Evolutionary conservation across 1,140 invertebrate genomes (phyloP), one percentile per base, ranked within the genome.

Genomic region (Bemisia tabaci): DNA sequence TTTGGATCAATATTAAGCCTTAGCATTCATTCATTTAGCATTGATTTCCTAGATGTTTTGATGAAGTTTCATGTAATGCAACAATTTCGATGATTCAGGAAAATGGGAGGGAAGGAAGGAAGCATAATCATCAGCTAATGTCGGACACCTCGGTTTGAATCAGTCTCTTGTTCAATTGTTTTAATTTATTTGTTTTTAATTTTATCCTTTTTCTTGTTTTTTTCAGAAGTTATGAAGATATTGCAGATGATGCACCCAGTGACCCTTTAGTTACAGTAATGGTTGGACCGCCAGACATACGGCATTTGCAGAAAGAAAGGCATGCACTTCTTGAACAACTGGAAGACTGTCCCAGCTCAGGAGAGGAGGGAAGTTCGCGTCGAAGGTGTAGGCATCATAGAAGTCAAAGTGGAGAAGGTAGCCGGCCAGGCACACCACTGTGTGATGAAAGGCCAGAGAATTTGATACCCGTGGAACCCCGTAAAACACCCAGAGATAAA

Each of bases 361-460:
- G 86, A 48, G 72, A 72, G 21, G 78, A 66, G 64, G 69, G 70
- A 63, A 58, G 58, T 11, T 58, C 39, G 12, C 64, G 79, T 68
- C 71, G 78, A 33, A 69, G 78, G 25, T 77, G 77, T 75, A 66
- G 78, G 75, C 73, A 74, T 75, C 65, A 76, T 67, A 60, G 75
- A 73, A 69, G 74, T 72, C 64, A 76, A 70, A 67, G 77, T 75
- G 69, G 76, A 71, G 71, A 82, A 82, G 84, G 84, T 60, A 89
- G 87, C 1, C 77, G 90, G 65, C 88, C 90, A 2, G 90, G 89
- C 12, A 92, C 90, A 5, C 90, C 91, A 12, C 77, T 92, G 22
- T 89, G 89, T 70, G 90, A 92, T 76, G 91, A 93, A 72, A 78
- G 86, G 48, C 89, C 89, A 0, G 89, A 91, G 72, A 87, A 87